A percentile compares a stretch with the other conserved stretches of the same genome.
phyloP scores from a whole-genome alignment of 2,113 vertebrate species.

The Bucco capensis region DNA sequence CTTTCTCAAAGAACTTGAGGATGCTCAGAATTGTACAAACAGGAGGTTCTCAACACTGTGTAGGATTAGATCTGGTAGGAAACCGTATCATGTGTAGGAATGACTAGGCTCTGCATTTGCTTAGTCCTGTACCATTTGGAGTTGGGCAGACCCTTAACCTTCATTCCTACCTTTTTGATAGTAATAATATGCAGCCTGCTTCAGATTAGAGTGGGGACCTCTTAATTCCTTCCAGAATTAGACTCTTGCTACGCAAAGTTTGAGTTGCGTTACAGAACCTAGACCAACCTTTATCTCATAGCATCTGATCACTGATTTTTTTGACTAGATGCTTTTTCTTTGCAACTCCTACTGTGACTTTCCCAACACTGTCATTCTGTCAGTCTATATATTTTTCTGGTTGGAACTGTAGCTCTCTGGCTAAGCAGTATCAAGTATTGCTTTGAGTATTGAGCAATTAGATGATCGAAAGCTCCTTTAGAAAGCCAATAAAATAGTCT shows the following conservation, averaged over 20 bases:
- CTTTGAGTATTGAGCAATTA: constrained; percentile 49
- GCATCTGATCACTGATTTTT: not conserved
- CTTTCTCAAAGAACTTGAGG: not conserved
- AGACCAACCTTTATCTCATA: not conserved
- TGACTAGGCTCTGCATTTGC: not conserved
- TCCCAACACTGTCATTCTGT: not conserved
- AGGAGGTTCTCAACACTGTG: not conserved
- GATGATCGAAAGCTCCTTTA: not conserved
- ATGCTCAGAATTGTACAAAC: not conserved
- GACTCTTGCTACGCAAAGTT: not conserved
- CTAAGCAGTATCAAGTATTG: not conserved
- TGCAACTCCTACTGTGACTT: constrained; percentile 10
- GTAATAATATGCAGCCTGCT: not conserved
- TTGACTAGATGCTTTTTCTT: not conserved
- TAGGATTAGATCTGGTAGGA: not conserved
- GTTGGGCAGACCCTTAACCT: not conserved
- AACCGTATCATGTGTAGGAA: not conserved
- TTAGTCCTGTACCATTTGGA: not conserved
- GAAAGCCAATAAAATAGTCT: constrained; percentile 7
- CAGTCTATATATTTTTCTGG: constrained; percentile 5
- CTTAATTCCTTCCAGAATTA: not conserved
- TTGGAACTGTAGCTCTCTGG: not conserved
- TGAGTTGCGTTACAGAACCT: not conserved
- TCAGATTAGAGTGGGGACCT: not conserved
- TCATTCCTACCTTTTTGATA: not conserved